These are phyloP conservation scores for Tragelaphus eurycerus DNA, from an alignment of 2,797 vertebrate genomes.

Conservation along the genomic window DNA sequence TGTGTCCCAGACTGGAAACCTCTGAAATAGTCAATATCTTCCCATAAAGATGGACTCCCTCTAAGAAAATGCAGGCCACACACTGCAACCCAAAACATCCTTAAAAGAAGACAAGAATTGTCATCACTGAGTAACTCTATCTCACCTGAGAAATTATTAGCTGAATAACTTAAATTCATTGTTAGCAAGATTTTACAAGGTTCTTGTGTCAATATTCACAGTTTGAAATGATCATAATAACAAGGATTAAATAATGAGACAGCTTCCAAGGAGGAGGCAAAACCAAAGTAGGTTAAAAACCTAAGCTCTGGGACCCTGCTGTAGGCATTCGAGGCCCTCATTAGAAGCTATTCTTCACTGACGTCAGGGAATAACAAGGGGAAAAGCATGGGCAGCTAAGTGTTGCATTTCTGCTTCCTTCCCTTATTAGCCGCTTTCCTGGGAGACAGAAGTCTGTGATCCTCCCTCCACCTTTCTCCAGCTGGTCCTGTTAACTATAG, in stretches of 20 bases:
- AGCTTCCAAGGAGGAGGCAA: background rate
- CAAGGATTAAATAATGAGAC: slow-evolving; percentile 13
- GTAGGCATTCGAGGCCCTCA: background rate
- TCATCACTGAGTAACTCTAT: background rate
- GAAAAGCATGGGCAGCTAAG: background rate
- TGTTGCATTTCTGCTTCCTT: background rate
- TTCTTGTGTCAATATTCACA: background rate
- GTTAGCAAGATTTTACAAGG: slow-evolving; percentile 38
- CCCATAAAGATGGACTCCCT: background rate
- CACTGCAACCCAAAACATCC: background rate
- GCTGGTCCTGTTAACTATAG: background rate
- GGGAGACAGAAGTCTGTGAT: background rate
- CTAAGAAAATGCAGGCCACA: background rate
- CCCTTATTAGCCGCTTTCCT: background rate
- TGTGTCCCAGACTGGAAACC: background rate
- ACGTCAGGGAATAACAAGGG: background rate
- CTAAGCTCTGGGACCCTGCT: background rate
- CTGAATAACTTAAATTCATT: slow-evolving; percentile 17
- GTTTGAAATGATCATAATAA: slow-evolving; percentile 37
- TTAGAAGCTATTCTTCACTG: slow-evolving; percentile 15
- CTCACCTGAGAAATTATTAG: background rate
- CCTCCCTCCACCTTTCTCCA: background rate
- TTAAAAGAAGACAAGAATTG: background rate
- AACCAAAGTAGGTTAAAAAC: background rate
- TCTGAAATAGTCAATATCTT: background rate